Percentiles rank a stretch among this genome's conserved stretches.
Conservation (phyloP, 2,113 vertebrate species). For the Thamnaconus septentrionalis region DNA sequence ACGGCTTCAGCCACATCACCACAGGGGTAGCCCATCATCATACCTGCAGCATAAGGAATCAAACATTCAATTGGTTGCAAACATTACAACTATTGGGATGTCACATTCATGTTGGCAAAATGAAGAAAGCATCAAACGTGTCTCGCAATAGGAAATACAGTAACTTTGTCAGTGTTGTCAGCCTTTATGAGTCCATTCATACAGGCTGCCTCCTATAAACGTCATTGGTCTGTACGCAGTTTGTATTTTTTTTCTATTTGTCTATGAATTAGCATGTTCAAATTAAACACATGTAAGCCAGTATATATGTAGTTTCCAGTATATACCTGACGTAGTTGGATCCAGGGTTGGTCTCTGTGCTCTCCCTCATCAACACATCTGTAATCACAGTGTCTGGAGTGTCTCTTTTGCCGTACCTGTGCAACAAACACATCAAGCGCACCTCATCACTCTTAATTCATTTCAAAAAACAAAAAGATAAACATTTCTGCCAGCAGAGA, state of each 20-base stretch:
- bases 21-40: slow-evolving; percentile 57
- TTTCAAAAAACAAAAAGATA: not conserved
- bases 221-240: too few relatives aligned
- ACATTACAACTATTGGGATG: too few relatives aligned
- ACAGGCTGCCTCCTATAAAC: too few relatives aligned
- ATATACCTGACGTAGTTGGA: slow-evolving; percentile 51
- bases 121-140: too few relatives aligned
- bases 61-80: not conserved
- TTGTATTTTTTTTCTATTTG: too few relatives aligned
- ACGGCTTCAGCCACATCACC: slow-evolving; percentile 47
- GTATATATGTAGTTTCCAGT: not conserved
- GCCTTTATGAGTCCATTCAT: too few relatives aligned
- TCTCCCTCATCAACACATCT: slow-evolving; percentile 87
- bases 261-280: not conserved
- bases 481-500: too few relatives aligned
- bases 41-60: slow-evolving; percentile 49
- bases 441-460: not conserved
- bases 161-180: too few relatives aligned
- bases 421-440: slow-evolving; percentile 9
- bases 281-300: too few relatives aligned
- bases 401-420: slow-evolving; percentile 92
- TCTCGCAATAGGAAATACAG: too few relatives aligned
- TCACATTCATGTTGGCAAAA: too few relatives aligned
- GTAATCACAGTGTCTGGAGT: slow-evolving; percentile 86
- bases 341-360: slow-evolving; percentile 81